A percentile compares a stretch with the other conserved stretches of the same genome.
Evolutionary conservation across 2,113 vertebrate genomes (phyloP).

Genomic region (Boulengeromyrus knoepffleri): DNA sequence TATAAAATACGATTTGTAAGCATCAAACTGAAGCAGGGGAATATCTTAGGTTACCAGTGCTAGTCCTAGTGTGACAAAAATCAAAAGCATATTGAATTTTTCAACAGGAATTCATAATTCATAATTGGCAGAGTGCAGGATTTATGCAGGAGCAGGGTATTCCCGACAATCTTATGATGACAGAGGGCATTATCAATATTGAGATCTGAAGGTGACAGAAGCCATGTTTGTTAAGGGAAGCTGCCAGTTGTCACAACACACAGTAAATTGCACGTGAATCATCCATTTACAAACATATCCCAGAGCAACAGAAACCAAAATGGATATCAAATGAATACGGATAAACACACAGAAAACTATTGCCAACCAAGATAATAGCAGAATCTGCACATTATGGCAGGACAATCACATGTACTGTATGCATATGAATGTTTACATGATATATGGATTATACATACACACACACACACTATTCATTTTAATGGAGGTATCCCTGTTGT

Average conservation of each 20-base stretch:
- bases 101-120: neutral
- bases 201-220: neutral
- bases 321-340: neutral
- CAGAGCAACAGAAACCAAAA: neutral
- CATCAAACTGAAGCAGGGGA: neutral
- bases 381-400: neutral
- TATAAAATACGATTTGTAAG: neutral
- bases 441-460: neutral
- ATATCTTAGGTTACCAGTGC: neutral
- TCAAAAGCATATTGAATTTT: neutral
- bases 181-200: neutral
- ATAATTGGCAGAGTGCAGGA: neutral
- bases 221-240: neutral
- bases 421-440: neutral
- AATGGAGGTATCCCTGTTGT: neutral
- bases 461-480: neutral
- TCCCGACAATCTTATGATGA: neutral
- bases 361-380: neutral
- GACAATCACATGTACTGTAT: neutral
- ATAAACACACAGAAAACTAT: neutral
- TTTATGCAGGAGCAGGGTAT: neutral
- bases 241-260: neutral
- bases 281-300: neutral
- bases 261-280: neutral
- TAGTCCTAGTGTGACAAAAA: neutral